Evolutionary conservation across 2,113 vertebrate genomes (phyloP).

Genomic region (Oreocharis arfaki): DNA sequence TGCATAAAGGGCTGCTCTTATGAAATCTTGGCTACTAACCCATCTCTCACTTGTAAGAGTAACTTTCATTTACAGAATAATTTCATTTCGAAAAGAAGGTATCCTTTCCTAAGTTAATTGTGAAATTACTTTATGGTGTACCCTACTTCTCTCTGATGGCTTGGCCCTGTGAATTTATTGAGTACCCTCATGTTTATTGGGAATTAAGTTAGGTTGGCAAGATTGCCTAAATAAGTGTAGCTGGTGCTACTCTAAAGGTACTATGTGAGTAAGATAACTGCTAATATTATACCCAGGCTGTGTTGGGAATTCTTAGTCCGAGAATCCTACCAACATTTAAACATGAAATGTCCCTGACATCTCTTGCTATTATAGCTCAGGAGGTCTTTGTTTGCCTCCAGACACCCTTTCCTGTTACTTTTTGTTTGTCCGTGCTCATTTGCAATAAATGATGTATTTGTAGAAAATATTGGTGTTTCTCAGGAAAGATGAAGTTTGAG

Average conservation of each 20-base stretch:
- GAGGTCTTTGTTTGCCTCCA: neutral
- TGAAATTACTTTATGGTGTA: neutral
- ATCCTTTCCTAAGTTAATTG: neutral
- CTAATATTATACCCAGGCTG: neutral
- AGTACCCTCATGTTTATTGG: neutral
- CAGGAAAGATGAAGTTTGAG: neutral
- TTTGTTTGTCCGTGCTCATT: neutral
- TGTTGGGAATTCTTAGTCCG: neutral
- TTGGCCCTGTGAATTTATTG: neutral
- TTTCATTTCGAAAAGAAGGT: neutral
- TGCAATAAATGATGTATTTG: neutral
- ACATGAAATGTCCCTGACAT: neutral
- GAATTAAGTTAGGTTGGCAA: neutral
- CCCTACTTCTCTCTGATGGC: neutral
- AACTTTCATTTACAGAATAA: neutral
- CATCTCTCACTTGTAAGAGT: neutral
- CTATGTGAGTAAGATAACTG: neutral
- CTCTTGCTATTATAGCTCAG: neutral
- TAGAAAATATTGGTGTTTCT: neutral
- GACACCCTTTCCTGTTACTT: neutral
- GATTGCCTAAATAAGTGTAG: neutral
- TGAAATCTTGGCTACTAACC: neutral
- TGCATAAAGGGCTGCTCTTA: neutral
- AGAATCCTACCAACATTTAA: neutral
- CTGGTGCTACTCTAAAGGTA: neutral